These are phyloP conservation scores for Tragulus kanchil DNA, from an alignment of 2,113 vertebrate species.

Conservation along the genomic window DNA sequence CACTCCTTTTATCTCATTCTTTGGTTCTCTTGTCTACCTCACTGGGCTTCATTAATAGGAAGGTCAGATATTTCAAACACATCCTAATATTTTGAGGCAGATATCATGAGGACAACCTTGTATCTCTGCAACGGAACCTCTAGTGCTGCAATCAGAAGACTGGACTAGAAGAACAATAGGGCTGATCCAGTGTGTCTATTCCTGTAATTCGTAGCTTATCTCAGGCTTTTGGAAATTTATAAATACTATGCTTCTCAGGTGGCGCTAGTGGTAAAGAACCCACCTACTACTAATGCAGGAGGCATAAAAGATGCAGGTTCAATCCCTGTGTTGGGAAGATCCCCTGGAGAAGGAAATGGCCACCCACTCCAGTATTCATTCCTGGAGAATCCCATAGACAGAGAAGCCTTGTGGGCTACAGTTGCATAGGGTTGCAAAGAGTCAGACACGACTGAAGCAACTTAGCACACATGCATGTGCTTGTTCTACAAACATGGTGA, in stretches of 20 bases:
- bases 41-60: neutral
- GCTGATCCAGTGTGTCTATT: neutral
- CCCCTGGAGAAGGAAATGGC: neutral
- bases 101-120: neutral
- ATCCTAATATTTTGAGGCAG: neutral
- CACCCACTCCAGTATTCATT: neutral
- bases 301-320: neutral
- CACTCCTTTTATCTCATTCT: neutral
- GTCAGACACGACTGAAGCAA: neutral
- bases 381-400: neutral
- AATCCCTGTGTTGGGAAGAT: neutral
- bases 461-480: neutral
- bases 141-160: neutral
- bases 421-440: neutral
- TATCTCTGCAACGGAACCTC: neutral
- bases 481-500: neutral
- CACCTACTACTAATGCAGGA: neutral
- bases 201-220: neutral
- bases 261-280: neutral
- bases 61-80: neutral
- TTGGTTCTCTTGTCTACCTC: neutral
- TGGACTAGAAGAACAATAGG: neutral
- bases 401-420: neutral
- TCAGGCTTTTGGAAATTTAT: slow-evolving; percentile 20
- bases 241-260: neutral